Evolutionary conservation across 1,140 invertebrate genomes (phyloP), one percentile per base, ranked within the genome.

Genomic region (Brachionus sp.): DNA sequence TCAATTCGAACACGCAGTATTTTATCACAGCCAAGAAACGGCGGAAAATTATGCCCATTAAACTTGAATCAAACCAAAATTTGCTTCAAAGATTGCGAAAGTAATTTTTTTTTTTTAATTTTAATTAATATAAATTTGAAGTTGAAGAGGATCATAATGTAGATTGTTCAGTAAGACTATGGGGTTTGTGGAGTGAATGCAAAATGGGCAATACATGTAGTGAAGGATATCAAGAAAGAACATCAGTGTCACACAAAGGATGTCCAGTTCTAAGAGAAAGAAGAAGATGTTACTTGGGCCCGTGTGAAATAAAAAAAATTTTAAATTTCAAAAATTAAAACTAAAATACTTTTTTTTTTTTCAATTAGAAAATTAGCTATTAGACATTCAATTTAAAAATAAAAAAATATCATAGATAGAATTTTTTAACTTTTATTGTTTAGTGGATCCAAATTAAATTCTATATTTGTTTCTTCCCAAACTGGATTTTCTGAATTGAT

Each of bases 381-480:
- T 37, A 37, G 37, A 37, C 13, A 68, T 33, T 33, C 25, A 68
- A 33, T 35, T 33, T 3, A n/a, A 5, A 19, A 70, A 70, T 39
- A 39, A 70, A 37, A 46, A 46, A 46, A n/a, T 70, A 39, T 70
- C 37, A 37, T 39, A 70, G 37, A 70, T 19, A 70, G 37, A 70
- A 70, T 70, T 70, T 70, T 39, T 39, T 39, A 37, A 16, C n/a
- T 29, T 66, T 33, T 33, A 37, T 39, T 70, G 2, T 70, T 39
- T 42, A 70, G 12, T 37, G 29, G 33, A 37, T 70, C 37, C 9
- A 80, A 37, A 80, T 80, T 35, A 42, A 80, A 80, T 62, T 80
- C 77, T n/a, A 80, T 80, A 10, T 62, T 80, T 5, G 33, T 80
- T 37, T 80, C 77, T 39, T 39, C 16, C 77, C 77, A 80, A 12